Conservation (phyloP, 2,888 invertebrate genomes). For the Ctena decussata region DNA sequence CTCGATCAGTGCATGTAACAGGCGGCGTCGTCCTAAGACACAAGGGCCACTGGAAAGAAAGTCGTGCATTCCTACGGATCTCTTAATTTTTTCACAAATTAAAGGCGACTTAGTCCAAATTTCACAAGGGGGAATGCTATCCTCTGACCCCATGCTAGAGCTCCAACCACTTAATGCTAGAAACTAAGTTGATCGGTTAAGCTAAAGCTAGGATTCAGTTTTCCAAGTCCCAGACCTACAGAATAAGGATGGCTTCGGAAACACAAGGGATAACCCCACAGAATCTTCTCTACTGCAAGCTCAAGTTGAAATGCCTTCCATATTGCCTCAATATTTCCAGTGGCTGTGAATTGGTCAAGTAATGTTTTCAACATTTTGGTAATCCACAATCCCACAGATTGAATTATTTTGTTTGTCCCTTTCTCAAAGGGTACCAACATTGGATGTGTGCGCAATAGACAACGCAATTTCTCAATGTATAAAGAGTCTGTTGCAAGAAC, state of each 20-base stretch:
- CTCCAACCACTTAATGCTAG: slow-evolving; percentile 27
- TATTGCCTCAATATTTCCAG: slow-evolving; percentile 22
- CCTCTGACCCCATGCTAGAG: slow-evolving; percentile 28
- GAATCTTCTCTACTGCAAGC: slow-evolving; percentile 32
- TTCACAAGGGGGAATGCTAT: slow-evolving; percentile 31
- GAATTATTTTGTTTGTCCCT: not conserved
- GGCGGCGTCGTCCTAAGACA: slow-evolving; percentile 22
- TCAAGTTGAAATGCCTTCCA: slow-evolving; percentile 38
- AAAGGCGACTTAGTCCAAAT: slow-evolving; percentile 28
- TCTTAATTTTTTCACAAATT: slow-evolving; percentile 10
- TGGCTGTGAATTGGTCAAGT: not conserved
- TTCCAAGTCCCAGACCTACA: slow-evolving; percentile 30
- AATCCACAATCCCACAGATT: slow-evolving; percentile 14
- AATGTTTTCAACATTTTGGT: not conserved
- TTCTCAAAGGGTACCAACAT: slow-evolving; percentile 12
- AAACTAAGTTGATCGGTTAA: slow-evolving; percentile 26
- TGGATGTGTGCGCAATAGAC: slow-evolving; percentile 3
- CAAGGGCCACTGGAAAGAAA: slow-evolving; percentile 7
- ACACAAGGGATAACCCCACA: slow-evolving; percentile 38
- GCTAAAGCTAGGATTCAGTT: slow-evolving; percentile 9
- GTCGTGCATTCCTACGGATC: slow-evolving; percentile 40
- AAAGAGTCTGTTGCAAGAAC: slow-evolving; percentile 11
- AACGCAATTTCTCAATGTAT: not conserved
- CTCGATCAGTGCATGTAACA: slow-evolving; percentile 2
- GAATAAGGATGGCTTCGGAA: not conserved